These are phyloP conservation scores for Macropus fuliginosus DNA, from an alignment of 2,797 vertebrate genomes.

Conservation along the genomic window DNA sequence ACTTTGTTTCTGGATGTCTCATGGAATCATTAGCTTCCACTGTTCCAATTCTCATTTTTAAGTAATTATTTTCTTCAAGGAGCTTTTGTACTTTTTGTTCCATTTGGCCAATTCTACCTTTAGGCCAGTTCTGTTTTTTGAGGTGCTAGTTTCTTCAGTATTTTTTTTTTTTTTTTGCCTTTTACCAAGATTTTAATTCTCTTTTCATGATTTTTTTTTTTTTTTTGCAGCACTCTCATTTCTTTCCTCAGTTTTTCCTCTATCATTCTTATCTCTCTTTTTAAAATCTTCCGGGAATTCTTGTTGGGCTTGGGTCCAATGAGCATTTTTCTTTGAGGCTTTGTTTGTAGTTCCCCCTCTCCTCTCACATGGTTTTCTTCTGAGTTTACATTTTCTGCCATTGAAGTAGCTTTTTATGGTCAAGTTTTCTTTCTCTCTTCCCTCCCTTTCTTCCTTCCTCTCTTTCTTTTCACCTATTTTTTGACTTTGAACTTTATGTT, in stretches of 20 bases:
- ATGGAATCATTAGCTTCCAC: background rate
- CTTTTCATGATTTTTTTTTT: background rate
- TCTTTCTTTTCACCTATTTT: too few relatives aligned
- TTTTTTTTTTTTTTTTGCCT: too few relatives aligned
- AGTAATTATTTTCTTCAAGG: background rate
- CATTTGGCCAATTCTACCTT: background rate
- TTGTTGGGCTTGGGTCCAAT: background rate
- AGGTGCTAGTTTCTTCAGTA: background rate
- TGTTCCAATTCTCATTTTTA: background rate
- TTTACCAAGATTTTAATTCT: background rate
- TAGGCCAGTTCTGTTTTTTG: too few relatives aligned
- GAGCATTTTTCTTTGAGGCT: too few relatives aligned
- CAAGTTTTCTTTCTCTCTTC: too few relatives aligned
- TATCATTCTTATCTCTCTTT: background rate
- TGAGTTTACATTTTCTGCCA: background rate
- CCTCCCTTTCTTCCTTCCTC: too few relatives aligned
- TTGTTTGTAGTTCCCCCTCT: too few relatives aligned
- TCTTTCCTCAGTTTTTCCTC: background rate
- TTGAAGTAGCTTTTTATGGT: too few relatives aligned
- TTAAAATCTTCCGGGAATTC: background rate
- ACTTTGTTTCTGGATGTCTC: background rate
- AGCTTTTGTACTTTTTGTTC: background rate
- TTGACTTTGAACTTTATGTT: background rate
- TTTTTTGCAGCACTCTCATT: background rate
- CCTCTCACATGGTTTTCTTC: background rate